Conservation (phyloP, 1,140 invertebrate genomes). For the Eurytemora carolleeae region DNA sequence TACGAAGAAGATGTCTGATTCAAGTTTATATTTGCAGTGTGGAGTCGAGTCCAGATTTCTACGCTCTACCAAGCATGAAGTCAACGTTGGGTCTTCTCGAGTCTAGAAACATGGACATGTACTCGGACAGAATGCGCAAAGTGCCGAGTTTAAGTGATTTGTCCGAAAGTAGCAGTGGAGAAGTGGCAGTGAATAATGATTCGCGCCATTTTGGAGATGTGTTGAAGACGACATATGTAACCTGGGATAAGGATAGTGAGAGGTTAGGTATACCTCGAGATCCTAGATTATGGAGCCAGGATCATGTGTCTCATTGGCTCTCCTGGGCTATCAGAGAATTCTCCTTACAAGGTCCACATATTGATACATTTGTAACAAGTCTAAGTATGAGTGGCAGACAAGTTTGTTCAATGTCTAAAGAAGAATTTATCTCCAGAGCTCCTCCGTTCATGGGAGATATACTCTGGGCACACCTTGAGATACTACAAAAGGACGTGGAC, state of each 20-base stretch:
- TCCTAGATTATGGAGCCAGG: slow-evolving; percentile 79
- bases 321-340: slow-evolving; percentile 84
- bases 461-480: slow-evolving; percentile 88
- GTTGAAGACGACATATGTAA: slow-evolving; percentile 80
- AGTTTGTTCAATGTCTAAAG: slow-evolving; percentile 77
- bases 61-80: no score
- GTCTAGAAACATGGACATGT: no score
- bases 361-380: background rate
- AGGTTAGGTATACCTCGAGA: slow-evolving; percentile 85
- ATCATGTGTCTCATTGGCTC: slow-evolving; percentile 75
- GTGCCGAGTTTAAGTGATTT: background rate
- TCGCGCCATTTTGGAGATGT: slow-evolving; percentile 50
- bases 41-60: no score
- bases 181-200: no score
- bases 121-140: background rate
- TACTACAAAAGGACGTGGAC: slow-evolving; percentile 71
- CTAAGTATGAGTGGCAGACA: slow-evolving; percentile 62
- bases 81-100: no score
- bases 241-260: slow-evolving; percentile 86
- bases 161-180: background rate
- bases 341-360: slow-evolving; percentile 35
- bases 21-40: no score
- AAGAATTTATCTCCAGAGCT: slow-evolving; percentile 65
- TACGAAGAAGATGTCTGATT: no score
- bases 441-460: slow-evolving; percentile 89